Evolutionary conservation across 2,113 vertebrate species (phyloP), one percentile per base, ranked within the genome.

Genomic region (Meleagris gallopavo): DNA sequence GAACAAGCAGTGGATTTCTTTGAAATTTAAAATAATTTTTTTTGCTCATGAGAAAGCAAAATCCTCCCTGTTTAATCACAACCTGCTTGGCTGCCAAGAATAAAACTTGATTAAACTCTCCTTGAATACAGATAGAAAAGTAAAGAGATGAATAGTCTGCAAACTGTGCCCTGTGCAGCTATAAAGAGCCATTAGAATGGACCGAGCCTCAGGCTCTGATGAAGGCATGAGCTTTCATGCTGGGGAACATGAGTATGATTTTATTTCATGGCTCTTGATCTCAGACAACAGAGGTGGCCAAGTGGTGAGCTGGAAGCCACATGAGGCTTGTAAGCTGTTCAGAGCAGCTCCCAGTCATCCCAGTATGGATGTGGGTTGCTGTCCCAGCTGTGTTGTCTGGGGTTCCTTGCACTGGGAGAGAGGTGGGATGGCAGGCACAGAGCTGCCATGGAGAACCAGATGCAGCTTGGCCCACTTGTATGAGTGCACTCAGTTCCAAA

Each of bases 371-470:
- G 29, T 38, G 43, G 57, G 57, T 24, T 64, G 29, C 36, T 52
- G 62, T 17, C 7, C 24, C 24, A 50, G 27, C 7, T 57, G 29
- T 4, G 3, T 18, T 41, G 17, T 13, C 61, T 22, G 32, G 55
- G 45, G n/a, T 10, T 17, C 12, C 3, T 57, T 30, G 19, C 27
- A 22, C 0, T 0, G 0, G 3, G 16, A 57, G 10, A 61, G 19
- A 27, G 65, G 50, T 6, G 8, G 41, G 41, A 38, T 9, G 1
- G 3, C 13, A 22, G 27, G 19, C 24, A 19, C 0, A 3, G 66
- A 54, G 45, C 19, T 90, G 58, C 58, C 7, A 2, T 9, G 21
- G 40, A 55, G 62, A 55, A 69, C 24, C 41, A 86, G 61, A 60
- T 38, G 2, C 30, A 55, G n/a, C 20, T 52, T 11, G 38, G 74